Evolutionary conservation across 2,888 invertebrate genomes (phyloP).

Genomic region (Standfussiana lucernea): DNA sequence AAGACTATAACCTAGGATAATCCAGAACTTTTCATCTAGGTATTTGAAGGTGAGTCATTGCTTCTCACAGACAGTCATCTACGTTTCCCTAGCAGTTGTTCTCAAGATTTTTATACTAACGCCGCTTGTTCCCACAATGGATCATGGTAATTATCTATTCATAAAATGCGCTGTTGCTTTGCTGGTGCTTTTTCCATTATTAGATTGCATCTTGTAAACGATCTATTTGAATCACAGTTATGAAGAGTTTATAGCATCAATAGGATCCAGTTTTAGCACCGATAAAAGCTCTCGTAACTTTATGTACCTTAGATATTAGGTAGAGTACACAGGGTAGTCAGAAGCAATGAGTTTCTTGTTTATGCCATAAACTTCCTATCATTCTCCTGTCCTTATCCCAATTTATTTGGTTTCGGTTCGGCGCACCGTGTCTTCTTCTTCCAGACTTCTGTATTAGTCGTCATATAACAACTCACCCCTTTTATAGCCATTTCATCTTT

Average conservation of each 20-base stretch:
- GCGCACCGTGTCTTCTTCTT: neutral
- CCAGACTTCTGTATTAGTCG: neutral
- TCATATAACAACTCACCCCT: neutral
- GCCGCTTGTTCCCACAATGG: constrained; percentile 46
- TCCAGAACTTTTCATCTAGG: neutral
- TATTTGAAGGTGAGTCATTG: constrained; percentile 21
- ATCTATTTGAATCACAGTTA: constrained; percentile 5
- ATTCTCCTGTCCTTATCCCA: neutral
- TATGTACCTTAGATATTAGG: too few relatives aligned
- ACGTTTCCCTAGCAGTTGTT: constrained; percentile 19
- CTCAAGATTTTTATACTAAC: constrained; percentile 49
- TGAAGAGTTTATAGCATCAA: neutral
- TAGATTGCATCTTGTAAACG: constrained; percentile 25
- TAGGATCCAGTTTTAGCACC: neutral
- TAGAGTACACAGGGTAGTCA: too few relatives aligned
- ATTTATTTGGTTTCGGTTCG: neutral
- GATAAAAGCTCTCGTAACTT: neutral
- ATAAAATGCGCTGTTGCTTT: constrained; percentile 36
- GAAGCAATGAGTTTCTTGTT: neutral
- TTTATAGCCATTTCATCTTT: neutral
- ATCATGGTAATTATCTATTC: constrained; percentile 58
- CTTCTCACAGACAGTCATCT: constrained; percentile 14
- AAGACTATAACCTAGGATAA: neutral
- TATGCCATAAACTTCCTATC: neutral
- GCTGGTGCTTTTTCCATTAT: constrained; percentile 18